Evolutionary conservation across 2,113 vertebrate species (phyloP).

Genomic region (Diadophis punctatus): DNA sequence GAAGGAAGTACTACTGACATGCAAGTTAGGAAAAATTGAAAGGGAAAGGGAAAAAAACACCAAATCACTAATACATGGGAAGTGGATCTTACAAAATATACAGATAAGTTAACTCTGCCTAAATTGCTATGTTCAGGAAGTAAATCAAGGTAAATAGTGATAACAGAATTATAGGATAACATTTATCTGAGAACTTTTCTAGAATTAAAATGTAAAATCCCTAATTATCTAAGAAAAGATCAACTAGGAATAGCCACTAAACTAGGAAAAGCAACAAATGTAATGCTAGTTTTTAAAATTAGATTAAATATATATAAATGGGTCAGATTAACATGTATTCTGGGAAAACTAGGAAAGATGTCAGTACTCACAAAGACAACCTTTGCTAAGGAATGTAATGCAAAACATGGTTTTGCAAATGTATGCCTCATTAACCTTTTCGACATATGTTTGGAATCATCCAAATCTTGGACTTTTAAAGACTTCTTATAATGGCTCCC

Average conservation of each 20-base stretch:
- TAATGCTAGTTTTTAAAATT: neutral
- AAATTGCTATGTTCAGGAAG: neutral
- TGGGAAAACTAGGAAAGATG: neutral
- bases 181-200: neutral
- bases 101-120: neutral
- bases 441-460: neutral
- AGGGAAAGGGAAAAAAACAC: neutral
- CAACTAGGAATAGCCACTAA: neutral
- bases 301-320: neutral
- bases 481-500: neutral
- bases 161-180: neutral
- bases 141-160: neutral
- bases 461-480: neutral
- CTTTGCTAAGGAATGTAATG: neutral
- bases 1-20: neutral
- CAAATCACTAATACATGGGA: neutral
- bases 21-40: neutral
- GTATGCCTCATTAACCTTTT: neutral
- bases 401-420: neutral
- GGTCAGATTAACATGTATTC: neutral
- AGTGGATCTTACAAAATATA: neutral
- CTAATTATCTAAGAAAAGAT: neutral
- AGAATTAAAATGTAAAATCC: neutral
- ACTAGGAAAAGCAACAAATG: neutral
- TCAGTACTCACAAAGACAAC: neutral